Base-by-base conservation (phyloP, 2,113 vertebrate species). In the Plestiodon gilberti region DNA sequence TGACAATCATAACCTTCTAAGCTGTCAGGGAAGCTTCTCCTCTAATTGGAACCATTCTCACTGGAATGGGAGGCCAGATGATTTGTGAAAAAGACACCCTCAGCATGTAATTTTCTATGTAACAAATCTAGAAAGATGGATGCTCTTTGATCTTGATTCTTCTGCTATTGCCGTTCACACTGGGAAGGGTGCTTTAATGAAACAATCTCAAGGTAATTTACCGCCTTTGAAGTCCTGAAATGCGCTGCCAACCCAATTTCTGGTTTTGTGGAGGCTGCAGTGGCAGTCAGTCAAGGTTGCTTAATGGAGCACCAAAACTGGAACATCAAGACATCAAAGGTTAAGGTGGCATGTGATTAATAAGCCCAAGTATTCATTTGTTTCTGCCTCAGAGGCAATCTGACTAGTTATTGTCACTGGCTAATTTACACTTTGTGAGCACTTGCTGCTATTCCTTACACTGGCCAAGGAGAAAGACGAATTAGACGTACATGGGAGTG, bases 241-340 rank as follows among this genome's bases (percentile, higher is more conserved):
- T 95, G 92, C 93, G 93, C 95, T 97, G 97, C 96, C 96, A 97
- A 96, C 95, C 94, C 94, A 96, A 93, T 95, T 92, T 94, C 94
- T 94, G 94, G 96, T 91, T 95, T 90, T 95, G 95, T 93, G 94
- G 92, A 94, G 93, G 95, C 93, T 92, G 94, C 95, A 93, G 95
- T 93, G 93, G 93, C 94, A 94, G 94, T 96, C 93, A 91, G 75
- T 95, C 86, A 83, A 91, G 91, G 77, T 88, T 93, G 95, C 94
- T 93, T 95, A 96, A 92, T 93, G 38, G 86, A 95, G 91, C 93
- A 92, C 96, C 95, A 96, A 93, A 95, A 96, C 96, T 93, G 95
- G 96, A 97, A 95, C 95, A 92, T 93, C 95, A 94, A 96, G 96
- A 96, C 96, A 96, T 97, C 97, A 97, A 97, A 97, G 96, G 91